Base-by-base conservation (phyloP, 2,888 invertebrate genomes). In the Harpagoxenus sublaevis region DNA sequence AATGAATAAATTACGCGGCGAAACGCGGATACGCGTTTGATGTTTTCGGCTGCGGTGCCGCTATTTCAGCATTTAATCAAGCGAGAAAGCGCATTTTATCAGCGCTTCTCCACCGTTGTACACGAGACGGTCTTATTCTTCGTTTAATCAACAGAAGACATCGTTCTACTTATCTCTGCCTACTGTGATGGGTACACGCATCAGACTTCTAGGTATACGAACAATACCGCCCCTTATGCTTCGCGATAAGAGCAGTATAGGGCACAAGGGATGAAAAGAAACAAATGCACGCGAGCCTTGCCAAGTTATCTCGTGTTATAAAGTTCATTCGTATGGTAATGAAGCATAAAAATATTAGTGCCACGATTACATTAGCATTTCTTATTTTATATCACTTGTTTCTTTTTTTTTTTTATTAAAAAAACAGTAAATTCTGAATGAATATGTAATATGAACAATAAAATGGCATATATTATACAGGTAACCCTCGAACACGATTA, bases 121-220 rank as follows among this genome's bases (percentile, higher is more conserved):
- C 10, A 3, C 8, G 15, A n/a, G 0, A 12, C 1, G 12, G 6
- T 45, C 70, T 68, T 68, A 31, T 55, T 55, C 45, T 78, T 78
- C 55, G 31, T 70, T 78, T 78, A 78, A 78, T 78, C 70, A 78
- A 70, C 70, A 78, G n/a, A 51, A 55, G 70, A 70, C 45, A 42
- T 57, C 31, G 70, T 57, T 78, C 55, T 57, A 78, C 31, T 78
- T 70, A 70, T 78, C 78, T 78, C 10, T 70, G 31, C 4, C 15
- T 42, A 53, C 48, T 65, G n/a, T 18, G 31, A 62, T 45, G 31
- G n/a, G 15, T 78, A 31, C n/a, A 55, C 0, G n/a, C n/a, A 5
- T 53, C 31, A 48, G 48, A 39, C 48, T 35, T 23, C 4, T 65
- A 23, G 23, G 23, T 23, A 18, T 57, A 68, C n/a, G 31, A 45